Base-by-base conservation (phyloP, 2,113 vertebrate genomes). In the Prietella phreatophila region DNA sequence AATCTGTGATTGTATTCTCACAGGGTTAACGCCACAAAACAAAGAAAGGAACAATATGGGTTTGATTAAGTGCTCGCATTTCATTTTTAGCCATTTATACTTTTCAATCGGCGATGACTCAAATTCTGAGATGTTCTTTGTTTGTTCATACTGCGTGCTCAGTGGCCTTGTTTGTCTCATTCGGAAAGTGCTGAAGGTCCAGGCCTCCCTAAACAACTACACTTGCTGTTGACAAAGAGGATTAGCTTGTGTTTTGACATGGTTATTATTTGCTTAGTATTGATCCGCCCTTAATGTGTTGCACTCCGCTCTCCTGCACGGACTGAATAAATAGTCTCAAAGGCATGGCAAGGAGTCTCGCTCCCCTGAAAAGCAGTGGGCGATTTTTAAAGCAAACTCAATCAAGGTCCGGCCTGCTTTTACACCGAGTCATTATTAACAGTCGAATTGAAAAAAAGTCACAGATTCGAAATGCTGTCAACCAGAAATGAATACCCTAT, bases 211-310 rank as follows among this genome's bases (percentile, higher is more conserved):
- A 42, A 82, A 88, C 50, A 87, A 69, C 75, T 82, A 30, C 63
- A 82, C 42, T 76, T 53, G 84, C 82, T 85, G 87, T 88, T 85
- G 78, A 86, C 86, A 85, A 89, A 91, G 85, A 88, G 89, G 91
- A 92, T 93, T 91, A 93, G 79, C 79, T 73, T 79, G 85, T 87
- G 79, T 89, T 85, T 89, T 88, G 87, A 93, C 90, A 89, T 89
- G 88, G 90, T 89, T 87, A 87, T 87, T 90, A 88, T 92, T 92
- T 89, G 82, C 86, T 90, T n/a, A 30, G 73, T 90, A 93, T 91
- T 53, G 91, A 93, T 94, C 65, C 83, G 78, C 76, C 27, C 80
- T 88, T 90, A 15, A 86, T 89, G 84, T 88, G 75, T 88, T 73
- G 47, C 63, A 80, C 85, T 86, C 61, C 22, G 73, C 82, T 85